phyloP scores from a whole-genome alignment of 2,888 invertebrate genomes.

The Melitaea athalia region DNA sequence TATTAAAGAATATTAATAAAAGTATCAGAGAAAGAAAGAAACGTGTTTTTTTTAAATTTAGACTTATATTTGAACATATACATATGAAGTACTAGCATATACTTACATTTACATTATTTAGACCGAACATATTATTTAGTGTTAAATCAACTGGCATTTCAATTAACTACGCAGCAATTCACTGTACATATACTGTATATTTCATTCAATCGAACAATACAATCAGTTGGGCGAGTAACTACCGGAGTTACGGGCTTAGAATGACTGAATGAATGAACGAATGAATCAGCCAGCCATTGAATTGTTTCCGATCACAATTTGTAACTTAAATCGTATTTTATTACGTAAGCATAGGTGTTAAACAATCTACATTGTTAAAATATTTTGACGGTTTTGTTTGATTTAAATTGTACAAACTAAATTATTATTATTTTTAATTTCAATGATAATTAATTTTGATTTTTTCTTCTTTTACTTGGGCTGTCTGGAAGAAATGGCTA shows the following conservation, averaged over 20 bases:
- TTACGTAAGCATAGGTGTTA: not conserved
- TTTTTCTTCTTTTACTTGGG: too few species aligned
- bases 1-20: too few species aligned
- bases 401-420: not conserved
- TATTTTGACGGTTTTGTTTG: not conserved
- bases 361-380: not conserved
- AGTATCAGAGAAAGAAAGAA: not conserved
- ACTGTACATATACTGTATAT: conserved; percentile 20
- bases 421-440: not conserved
- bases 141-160: conserved; percentile 22
- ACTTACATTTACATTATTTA: not conserved
- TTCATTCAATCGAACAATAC: conserved; percentile 27
- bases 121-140: not conserved
- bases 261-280: conserved; percentile 14
- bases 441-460: not conserved
- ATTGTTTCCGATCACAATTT: conserved; percentile 12
- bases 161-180: conserved; percentile 17
- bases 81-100: not conserved
- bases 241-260: conserved; percentile 20
- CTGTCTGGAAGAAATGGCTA: too few species aligned
- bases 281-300: conserved; percentile 4
- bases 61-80: not conserved
- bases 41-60: too few species aligned
- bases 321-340: conserved; percentile 6
- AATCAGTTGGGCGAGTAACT: conserved; percentile 26